Evolutionary conservation across 2,888 invertebrate genomes (phyloP).

Genomic region (Lypha dubia): DNA sequence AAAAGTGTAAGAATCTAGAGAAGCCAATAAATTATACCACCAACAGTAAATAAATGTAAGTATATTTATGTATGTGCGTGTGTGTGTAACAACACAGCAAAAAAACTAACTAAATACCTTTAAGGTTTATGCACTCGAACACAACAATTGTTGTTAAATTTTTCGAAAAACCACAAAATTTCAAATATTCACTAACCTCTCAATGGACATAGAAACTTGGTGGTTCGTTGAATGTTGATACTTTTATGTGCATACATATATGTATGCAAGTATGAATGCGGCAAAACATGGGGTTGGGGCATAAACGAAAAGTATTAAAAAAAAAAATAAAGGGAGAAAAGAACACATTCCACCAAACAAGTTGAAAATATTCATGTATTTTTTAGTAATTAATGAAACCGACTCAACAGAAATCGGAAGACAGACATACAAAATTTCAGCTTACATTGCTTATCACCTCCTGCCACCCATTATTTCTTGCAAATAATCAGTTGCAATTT

Average conservation of each 20-base stretch:
- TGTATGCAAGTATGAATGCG: not conserved
- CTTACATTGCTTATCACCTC: slow-evolving; percentile 19
- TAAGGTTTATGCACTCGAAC: slow-evolving; percentile 49
- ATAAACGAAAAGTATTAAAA: slow-evolving; percentile 1
- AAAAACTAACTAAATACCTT: slow-evolving; percentile 39
- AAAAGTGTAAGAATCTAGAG: slow-evolving; percentile 53
- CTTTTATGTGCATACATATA: not conserved
- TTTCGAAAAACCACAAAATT: slow-evolving; percentile 51
- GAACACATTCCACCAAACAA: slow-evolving; percentile 33
- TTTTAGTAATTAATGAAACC: slow-evolving; percentile 52
- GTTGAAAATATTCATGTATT: slow-evolving; percentile 51
- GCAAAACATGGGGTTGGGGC: slow-evolving; percentile 7
- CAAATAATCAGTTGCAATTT: slow-evolving; percentile 17
- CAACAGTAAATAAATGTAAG: slow-evolving; percentile 25
- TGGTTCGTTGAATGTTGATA: not conserved
- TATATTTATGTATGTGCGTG: no score
- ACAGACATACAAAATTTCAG: slow-evolving; percentile 39
- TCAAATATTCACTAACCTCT: slow-evolving; percentile 50
- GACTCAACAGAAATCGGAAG: slow-evolving; percentile 27
- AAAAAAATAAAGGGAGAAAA: not conserved
- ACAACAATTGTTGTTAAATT: slow-evolving; percentile 56
- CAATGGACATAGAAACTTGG: slow-evolving; percentile 47
- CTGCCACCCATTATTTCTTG: not conserved
- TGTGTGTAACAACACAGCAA: no score
- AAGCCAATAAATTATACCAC: slow-evolving; percentile 45